Evolutionary conservation across 30 jellyfish, hydroid and myxozoan species (phyloP).

Genomic region (Aurelia coerulea): DNA sequence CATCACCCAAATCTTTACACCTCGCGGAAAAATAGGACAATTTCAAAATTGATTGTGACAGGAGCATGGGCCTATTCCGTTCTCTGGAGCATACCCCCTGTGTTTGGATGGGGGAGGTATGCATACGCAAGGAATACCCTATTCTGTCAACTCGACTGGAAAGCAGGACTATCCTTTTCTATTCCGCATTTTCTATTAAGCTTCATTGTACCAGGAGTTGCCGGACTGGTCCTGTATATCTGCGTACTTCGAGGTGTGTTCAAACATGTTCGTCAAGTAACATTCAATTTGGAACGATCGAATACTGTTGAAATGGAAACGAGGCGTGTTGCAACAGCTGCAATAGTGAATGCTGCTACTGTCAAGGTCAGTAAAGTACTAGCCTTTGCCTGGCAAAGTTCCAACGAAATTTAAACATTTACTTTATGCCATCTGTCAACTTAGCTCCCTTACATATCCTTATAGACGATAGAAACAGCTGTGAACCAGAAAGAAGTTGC

Average conservation of each 20-base stretch:
- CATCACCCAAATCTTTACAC: constrained; percentile 39
- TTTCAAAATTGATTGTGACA: constrained; percentile 6
- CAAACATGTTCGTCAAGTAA: constrained; percentile 43
- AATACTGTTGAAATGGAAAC: background rate
- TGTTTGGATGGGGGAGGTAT: constrained; percentile 34
- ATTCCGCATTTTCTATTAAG: constrained; percentile 7
- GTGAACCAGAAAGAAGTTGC: too few relatives aligned
- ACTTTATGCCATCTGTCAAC: too few relatives aligned
- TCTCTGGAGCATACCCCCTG: constrained; percentile 56
- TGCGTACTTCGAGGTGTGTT: constrained; percentile 33
- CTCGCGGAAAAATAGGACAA: constrained; percentile 10
- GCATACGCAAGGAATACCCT: constrained; percentile 13
- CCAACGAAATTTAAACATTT: too few relatives aligned
- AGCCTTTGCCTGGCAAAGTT: too few relatives aligned
- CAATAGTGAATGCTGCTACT: too few relatives aligned
- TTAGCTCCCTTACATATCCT: too few relatives aligned
- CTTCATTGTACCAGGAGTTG: constrained; percentile 17
- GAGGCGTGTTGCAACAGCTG: background rate
- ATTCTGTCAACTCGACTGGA: constrained; percentile 45
- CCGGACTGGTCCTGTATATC: constrained; percentile 43
- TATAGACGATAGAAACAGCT: too few relatives aligned
- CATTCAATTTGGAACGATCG: background rate
- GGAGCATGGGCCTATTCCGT: constrained; percentile 38
- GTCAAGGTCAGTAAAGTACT: too few relatives aligned
- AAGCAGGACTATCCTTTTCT: constrained; percentile 2